Conservation (phyloP, 2,888 invertebrate species). For the Ligdia adustata region DNA sequence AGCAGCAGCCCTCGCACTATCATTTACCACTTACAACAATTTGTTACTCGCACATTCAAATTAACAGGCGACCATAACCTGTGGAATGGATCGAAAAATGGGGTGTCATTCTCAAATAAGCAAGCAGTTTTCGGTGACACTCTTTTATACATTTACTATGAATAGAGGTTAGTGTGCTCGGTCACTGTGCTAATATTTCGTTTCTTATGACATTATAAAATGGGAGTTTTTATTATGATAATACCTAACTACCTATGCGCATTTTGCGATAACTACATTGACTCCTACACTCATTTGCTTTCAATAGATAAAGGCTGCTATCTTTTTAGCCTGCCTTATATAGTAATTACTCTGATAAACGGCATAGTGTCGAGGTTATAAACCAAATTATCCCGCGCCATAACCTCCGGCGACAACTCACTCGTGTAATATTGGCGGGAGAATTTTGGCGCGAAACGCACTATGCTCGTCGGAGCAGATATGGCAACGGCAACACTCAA, state of each 20-base stretch:
- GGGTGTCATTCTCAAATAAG: conserved; percentile 22
- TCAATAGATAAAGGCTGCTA: too few relatives aligned
- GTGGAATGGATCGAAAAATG: conserved; percentile 32
- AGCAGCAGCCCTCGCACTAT: background rate
- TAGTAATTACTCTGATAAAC: conserved; percentile 67
- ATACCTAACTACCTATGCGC: too few relatives aligned
- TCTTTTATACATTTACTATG: too few relatives aligned
- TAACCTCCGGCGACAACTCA: conserved; percentile 77
- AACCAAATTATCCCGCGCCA: conserved; percentile 82
- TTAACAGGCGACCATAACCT: conserved; percentile 18
- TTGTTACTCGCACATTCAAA: background rate
- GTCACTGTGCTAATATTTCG: too few relatives aligned
- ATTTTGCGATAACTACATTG: too few relatives aligned
- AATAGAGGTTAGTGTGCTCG: too few relatives aligned
- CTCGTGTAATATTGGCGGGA: conserved; percentile 80
- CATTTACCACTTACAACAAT: conserved; percentile 7
- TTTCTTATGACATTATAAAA: too few relatives aligned
- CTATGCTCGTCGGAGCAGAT: conserved; percentile 33
- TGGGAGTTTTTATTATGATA: too few relatives aligned
- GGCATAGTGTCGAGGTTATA: conserved; percentile 73
- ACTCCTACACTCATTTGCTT: too few relatives aligned
- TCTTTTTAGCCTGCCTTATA: conserved; percentile 8
- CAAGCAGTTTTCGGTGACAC: background rate
- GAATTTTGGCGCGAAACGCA: conserved; percentile 38
- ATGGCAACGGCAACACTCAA: conserved; percentile 49